phyloP scores from a whole-genome alignment of 30 jellyfish, hydroid and myxozoan species.

The Aurelia aurita region DNA sequence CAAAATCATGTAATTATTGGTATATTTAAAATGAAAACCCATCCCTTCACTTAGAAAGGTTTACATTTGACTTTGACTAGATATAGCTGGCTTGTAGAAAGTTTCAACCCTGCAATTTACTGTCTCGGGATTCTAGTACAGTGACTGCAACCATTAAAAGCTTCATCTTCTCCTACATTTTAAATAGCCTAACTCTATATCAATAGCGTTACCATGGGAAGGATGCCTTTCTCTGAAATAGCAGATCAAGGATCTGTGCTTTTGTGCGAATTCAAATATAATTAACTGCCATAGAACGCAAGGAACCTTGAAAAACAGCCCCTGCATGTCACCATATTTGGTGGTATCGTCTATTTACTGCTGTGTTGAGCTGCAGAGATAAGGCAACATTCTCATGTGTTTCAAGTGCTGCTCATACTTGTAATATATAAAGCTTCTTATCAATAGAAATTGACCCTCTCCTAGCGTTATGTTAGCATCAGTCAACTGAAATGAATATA shows the following conservation, averaged over 20 bases:
- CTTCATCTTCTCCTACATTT: not conserved
- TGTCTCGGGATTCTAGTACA: constrained; percentile 5
- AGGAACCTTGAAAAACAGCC: too few relatives aligned
- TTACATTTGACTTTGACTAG: too few relatives aligned
- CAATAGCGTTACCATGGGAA: not conserved
- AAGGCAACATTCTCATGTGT: not conserved
- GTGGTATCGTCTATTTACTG: too few relatives aligned
- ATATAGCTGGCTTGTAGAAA: not conserved
- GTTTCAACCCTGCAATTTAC: not conserved
- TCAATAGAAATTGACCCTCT: not conserved
- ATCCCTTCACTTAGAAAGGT: too few relatives aligned
- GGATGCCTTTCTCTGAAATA: constrained; percentile 10
- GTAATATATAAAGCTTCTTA: too few relatives aligned
- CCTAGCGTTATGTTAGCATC: not conserved
- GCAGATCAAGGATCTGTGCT: too few relatives aligned
- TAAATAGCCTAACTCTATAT: not conserved
- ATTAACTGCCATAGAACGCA: not conserved
- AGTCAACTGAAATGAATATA: not conserved
- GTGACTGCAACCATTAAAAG: not conserved
- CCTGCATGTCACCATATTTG: too few relatives aligned
- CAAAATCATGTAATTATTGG: too few relatives aligned
- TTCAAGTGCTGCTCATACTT: not conserved
- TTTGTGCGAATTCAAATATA: not conserved
- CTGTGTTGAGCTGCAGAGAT: not conserved
- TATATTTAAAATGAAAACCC: too few relatives aligned